Evolutionary conservation across 2,888 invertebrate species (phyloP).

Genomic region (Aquatica leii): DNA sequence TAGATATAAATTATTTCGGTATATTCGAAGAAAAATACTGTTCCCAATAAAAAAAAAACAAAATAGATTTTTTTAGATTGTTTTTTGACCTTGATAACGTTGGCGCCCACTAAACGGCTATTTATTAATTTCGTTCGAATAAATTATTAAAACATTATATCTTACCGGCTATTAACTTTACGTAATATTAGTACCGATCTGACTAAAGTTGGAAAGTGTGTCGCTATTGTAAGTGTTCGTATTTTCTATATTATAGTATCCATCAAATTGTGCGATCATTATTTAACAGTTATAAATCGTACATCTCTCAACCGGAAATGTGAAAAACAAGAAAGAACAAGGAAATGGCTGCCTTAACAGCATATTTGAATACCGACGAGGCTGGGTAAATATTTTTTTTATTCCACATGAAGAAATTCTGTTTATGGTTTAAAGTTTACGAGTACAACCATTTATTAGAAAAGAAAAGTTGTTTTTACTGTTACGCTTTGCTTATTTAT

Average conservation of each 20-base stretch:
- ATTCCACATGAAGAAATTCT: no score
- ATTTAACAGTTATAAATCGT: neutral
- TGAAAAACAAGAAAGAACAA: no score
- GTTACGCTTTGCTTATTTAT: no score
- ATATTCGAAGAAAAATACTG: neutral
- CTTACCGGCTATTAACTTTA: neutral
- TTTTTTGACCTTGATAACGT: constrained; percentile 35
- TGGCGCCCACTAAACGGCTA: constrained; percentile 26
- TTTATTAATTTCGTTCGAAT: constrained; percentile 20
- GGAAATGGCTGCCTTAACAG: constrained; percentile 37
- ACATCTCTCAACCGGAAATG: neutral
- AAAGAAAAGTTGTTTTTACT: no score
- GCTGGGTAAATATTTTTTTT: constrained; percentile 39
- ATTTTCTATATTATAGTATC: no score
- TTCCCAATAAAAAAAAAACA: no score
- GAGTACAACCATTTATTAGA: no score
- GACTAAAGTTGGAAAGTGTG: constrained; percentile 43
- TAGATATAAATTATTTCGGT: constrained; percentile 27
- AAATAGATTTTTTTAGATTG: neutral
- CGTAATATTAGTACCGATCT: neutral
- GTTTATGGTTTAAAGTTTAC: no score
- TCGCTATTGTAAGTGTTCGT: constrained; percentile 21
- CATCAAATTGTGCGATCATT: neutral
- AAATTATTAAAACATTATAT: constrained; percentile 12
- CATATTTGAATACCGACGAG: constrained; percentile 42